Conservation (phyloP, 92 coral and sea anemone genomes). For the Meandrina meandrites region DNA sequence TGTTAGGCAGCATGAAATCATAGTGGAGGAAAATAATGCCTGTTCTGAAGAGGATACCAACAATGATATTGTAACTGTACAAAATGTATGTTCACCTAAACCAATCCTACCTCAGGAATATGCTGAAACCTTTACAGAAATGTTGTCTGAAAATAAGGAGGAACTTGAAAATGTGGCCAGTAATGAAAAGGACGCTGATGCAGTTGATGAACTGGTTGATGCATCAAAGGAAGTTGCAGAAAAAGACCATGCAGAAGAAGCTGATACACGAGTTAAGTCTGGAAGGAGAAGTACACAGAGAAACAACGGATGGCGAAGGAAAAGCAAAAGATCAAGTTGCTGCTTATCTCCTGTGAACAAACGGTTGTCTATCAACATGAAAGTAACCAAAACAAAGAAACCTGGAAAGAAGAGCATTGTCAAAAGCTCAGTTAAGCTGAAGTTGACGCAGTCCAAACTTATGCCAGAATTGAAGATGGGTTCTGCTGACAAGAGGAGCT, state of each 20-base stretch:
- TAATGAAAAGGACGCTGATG: background rate
- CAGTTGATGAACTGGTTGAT: constrained; percentile 6
- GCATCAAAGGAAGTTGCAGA: background rate
- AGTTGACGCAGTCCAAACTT: constrained; percentile 56
- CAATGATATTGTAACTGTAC: background rate
- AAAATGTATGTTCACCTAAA: background rate
- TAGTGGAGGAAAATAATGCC: constrained; percentile 2
- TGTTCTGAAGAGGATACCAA: background rate
- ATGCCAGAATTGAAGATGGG: constrained; percentile 65
- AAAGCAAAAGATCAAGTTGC: constrained; percentile 38
- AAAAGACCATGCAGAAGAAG: constrained; percentile 1
- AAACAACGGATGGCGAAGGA: constrained; percentile 51
- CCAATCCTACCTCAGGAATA: background rate
- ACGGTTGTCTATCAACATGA: constrained; percentile 15
- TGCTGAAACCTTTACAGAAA: background rate
- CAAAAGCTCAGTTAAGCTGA: constrained; percentile 78
- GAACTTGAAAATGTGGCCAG: background rate
- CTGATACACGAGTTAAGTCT: constrained; percentile 28
- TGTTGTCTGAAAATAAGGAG: background rate
- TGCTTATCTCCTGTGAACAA: constrained; percentile 20
- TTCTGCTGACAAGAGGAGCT: background rate
- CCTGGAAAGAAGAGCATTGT: constrained; percentile 45
- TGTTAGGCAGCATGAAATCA: background rate
- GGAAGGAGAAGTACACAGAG: constrained; percentile 42
- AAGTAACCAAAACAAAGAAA: constrained; percentile 28